These are phyloP conservation scores for Aporophyla lueneburgensis DNA, from an alignment of 2,888 invertebrate genomes.

Conservation along the genomic window DNA sequence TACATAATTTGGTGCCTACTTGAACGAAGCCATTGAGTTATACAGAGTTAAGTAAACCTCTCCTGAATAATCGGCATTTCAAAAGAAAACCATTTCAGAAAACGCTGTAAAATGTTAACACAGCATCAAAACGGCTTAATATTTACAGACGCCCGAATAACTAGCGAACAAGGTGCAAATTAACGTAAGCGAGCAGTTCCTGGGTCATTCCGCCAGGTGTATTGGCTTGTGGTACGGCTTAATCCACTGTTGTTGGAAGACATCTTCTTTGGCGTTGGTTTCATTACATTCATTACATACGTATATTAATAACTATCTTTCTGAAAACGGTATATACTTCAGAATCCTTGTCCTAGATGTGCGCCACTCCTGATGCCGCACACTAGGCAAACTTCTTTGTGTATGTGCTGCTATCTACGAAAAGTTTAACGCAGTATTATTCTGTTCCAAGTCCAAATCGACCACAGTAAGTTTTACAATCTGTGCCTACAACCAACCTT, in stretches of 20 bases:
- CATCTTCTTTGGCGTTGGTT: not conserved
- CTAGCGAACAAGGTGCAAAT: constrained; percentile 10
- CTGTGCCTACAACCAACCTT: not conserved
- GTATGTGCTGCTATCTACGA: not conserved
- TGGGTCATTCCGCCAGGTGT: constrained; percentile 17
- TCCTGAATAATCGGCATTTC: constrained; percentile 2
- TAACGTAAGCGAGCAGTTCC: constrained; percentile 3
- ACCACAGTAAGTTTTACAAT: no score
- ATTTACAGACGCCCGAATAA: constrained; percentile 1
- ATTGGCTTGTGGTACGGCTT: constrained; percentile 13
- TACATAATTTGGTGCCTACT: constrained; percentile 22
- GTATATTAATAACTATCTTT: no score
- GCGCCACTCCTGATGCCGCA: not conserved
- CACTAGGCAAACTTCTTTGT: not conserved
- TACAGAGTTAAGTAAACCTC: constrained; percentile 20
- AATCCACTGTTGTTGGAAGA: not conserved
- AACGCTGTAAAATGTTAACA: constrained; percentile 8
- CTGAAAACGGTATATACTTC: not conserved
- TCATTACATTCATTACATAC: not conserved
- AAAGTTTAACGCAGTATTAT: not conserved
- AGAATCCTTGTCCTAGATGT: not conserved
- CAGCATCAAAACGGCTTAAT: not conserved
- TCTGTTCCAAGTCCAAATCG: not conserved
- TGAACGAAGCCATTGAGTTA: constrained; percentile 19
- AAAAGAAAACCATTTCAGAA: not conserved